These are phyloP conservation scores for Orientallactaga bullata DNA, from an alignment of 2,113 vertebrate species.

Conservation along the genomic window DNA sequence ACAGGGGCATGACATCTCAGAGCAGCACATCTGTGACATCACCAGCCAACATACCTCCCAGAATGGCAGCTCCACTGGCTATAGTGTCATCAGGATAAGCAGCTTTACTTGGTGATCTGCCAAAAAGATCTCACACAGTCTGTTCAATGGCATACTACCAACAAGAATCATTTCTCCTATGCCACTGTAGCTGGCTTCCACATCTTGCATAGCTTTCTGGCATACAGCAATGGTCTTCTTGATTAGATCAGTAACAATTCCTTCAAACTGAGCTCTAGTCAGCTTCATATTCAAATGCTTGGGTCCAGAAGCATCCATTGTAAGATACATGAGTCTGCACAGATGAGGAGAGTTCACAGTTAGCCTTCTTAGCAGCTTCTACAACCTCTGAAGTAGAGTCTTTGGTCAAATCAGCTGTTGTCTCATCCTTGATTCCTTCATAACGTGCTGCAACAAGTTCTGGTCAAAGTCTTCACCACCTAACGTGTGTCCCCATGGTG, in stretches of 20 bases:
- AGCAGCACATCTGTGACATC: conserved; percentile 98
- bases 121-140: conserved; percentile 97
- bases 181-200: too few species aligned
- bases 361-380: too few species aligned
- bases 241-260: too few species aligned
- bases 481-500: conserved; percentile 97
- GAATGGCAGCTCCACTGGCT: conserved; percentile 98
- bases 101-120: conserved; percentile 96
- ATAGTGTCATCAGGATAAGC: conserved; percentile 98
- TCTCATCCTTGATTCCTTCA: conserved; percentile 98
- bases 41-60: conserved; percentile 96
- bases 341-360: too few species aligned
- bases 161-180: too few species aligned
- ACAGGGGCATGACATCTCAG: conserved; percentile 96
- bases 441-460: conserved; percentile 94
- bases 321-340: conserved; percentile 87
- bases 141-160: conserved; percentile 89
- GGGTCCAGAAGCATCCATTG: too few species aligned
- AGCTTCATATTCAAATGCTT: too few species aligned
- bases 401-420: background rate
- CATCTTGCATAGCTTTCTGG: too few species aligned
- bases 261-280: too few species aligned
- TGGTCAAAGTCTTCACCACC: conserved; percentile 99
- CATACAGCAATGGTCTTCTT: too few species aligned
- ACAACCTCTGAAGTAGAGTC: too few species aligned